Base-by-base conservation (phyloP, 30 jellyfish, hydroid and myxozoan genomes). In the Haliclystus octoradiatus region DNA sequence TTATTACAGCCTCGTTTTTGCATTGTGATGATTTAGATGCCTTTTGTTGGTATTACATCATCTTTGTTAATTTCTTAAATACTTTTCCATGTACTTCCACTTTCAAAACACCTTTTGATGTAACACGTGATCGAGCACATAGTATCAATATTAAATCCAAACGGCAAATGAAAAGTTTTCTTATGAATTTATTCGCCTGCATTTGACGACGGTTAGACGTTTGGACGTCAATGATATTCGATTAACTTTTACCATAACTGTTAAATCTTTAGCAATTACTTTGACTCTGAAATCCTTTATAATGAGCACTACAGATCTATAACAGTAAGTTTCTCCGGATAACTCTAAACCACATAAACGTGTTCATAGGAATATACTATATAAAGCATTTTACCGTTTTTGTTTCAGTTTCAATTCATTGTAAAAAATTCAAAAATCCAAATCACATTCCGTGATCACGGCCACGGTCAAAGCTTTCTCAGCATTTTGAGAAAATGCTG, bases 281-380 rank as follows among this genome's bases (percentile, higher is more conserved):
- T 73, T 78, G 3, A 85, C 93, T 34, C 67, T 67, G 79, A 85
- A 60, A 32, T 85, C 93, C 24, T 85, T 78, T 24, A n/a, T n/a
- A n/a, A n/a, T n/a, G n/a, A n/a, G n/a, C n/a, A n/a, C n/a, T n/a
- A n/a, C n/a, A n/a, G n/a, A n/a, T n/a, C n/a, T n/a, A n/a, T n/a
- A n/a, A n/a, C n/a, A n/a, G n/a, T n/a, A n/a, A n/a, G n/a, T n/a
- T n/a, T n/a, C n/a, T n/a, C n/a, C n/a, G n/a, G n/a, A n/a, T n/a
- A n/a, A n/a, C n/a, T n/a, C n/a, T n/a, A n/a, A n/a, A n/a, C n/a
- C n/a, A n/a, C n/a, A n/a, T n/a, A n/a, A n/a, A n/a, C n/a, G n/a
- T n/a, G n/a, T n/a, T n/a, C n/a, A n/a, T n/a, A n/a, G n/a, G n/a
- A n/a, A n/a, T n/a, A n/a, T n/a, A n/a, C n/a, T n/a, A n/a, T n/a